Percentiles rank a stretch among this genome's conserved stretches.
Conservation (phyloP, 2,888 invertebrate species). For the Anticlea derivata region DNA sequence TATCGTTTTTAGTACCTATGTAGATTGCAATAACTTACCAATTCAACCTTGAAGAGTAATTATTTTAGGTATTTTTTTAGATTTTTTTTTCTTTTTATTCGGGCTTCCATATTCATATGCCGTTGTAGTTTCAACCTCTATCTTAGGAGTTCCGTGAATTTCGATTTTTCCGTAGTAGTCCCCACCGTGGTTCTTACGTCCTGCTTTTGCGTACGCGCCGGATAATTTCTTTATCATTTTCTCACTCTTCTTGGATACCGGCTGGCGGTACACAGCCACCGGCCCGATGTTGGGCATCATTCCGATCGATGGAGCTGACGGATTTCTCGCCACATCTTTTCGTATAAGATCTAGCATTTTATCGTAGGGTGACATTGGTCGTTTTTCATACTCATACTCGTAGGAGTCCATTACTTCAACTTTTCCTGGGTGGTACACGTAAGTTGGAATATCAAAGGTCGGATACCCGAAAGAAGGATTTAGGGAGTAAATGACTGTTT, state of each 20-base stretch:
- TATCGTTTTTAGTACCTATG: no score
- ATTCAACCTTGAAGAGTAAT: neutral
- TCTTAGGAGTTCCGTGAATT: neutral
- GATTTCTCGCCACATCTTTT: conserved; percentile 53
- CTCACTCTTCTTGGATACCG: conserved; percentile 60
- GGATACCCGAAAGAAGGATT: conserved; percentile 17
- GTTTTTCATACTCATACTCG: conserved; percentile 3
- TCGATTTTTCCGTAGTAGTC: conserved; percentile 33
- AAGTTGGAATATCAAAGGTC: conserved; percentile 7
- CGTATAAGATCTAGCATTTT: conserved; percentile 55
- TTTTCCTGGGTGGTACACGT: neutral
- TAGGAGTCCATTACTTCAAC: neutral
- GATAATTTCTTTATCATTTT: conserved; percentile 57
- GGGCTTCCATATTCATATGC: neutral
- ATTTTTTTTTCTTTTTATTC: neutral
- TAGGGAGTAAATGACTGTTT: conserved; percentile 9
- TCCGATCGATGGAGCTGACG: conserved; percentile 53
- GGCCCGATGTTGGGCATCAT: conserved; percentile 58
- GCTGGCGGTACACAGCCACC: conserved; percentile 64
- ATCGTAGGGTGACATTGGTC: conserved; percentile 45
- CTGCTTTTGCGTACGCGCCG: conserved; percentile 46
- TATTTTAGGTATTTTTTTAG: neutral
- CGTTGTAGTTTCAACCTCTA: neutral
- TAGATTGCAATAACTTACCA: no score
- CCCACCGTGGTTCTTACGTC: conserved; percentile 30